phyloP scores from a whole-genome alignment of 2,797 vertebrate species.

The Fistularia tabacaria region DNA sequence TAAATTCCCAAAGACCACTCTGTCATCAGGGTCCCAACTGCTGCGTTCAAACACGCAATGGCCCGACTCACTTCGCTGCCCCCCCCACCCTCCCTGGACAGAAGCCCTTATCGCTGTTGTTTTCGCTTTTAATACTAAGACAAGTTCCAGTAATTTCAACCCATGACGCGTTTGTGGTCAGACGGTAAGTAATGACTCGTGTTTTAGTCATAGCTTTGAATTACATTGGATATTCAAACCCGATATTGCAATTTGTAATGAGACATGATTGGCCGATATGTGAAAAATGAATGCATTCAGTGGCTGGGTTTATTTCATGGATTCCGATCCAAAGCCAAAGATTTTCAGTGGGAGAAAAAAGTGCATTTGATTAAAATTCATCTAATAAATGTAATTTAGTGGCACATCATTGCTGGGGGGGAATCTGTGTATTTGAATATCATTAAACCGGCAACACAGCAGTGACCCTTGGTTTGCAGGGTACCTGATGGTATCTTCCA shows the following conservation, averaged over 20 bases:
- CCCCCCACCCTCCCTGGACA: constrained; percentile 46
- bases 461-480: constrained; percentile 63
- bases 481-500: constrained; percentile 69
- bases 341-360: background rate
- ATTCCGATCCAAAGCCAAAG: no score
- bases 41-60: constrained; percentile 78
- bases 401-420: no score
- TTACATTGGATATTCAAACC: constrained; percentile 60
- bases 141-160: constrained; percentile 64
- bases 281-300: constrained; percentile 39
- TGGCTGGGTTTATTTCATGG: no score
- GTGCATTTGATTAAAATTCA: no score
- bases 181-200: constrained; percentile 39
- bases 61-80: constrained; percentile 68
- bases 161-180: constrained; percentile 35
- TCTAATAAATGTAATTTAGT: no score
- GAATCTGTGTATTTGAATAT: no score
- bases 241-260: constrained; percentile 45
- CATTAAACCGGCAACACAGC: constrained; percentile 48
- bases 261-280: constrained; percentile 62
- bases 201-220: constrained; percentile 40
- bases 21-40: constrained; percentile 82
- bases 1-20: constrained; percentile 82
- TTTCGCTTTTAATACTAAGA: constrained; percentile 65
- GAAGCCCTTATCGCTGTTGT: constrained; percentile 58